phyloP scores from a whole-genome alignment of 2,888 invertebrate species.

The Hylaea fasciaria region DNA sequence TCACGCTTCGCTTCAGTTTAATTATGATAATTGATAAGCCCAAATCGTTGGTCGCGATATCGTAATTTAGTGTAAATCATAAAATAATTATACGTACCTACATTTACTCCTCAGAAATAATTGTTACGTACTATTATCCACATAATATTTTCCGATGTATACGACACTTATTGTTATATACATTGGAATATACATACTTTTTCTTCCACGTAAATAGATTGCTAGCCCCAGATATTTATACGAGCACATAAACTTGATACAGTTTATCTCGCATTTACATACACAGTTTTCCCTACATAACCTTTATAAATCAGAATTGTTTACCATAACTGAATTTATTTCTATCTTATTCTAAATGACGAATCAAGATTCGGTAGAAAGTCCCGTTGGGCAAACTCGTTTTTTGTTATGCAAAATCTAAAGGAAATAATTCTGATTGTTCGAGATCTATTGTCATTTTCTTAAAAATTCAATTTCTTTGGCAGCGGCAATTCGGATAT shows the following conservation, averaged over 20 bases:
- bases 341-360: slow-evolving; percentile 32
- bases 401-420: slow-evolving; percentile 15
- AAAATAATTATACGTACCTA: too few relatives aligned
- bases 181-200: slow-evolving; percentile 8
- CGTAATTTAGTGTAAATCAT: too few relatives aligned
- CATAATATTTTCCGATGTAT: too few relatives aligned
- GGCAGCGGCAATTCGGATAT: not conserved
- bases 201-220: slow-evolving; percentile 3
- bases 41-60: too few relatives aligned
- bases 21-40: too few relatives aligned
- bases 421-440: slow-evolving; percentile 7
- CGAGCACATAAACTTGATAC: slow-evolving; percentile 12
- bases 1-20: too few relatives aligned
- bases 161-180: too few relatives aligned
- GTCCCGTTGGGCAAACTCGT: slow-evolving; percentile 23
- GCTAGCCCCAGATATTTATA: not conserved
- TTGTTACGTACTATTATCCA: too few relatives aligned
- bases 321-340: slow-evolving; percentile 32
- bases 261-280: slow-evolving; percentile 24
- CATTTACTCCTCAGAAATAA: too few relatives aligned
- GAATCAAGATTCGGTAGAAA: slow-evolving; percentile 18
- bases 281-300: slow-evolving; percentile 21
- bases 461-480: slow-evolving; percentile 5
- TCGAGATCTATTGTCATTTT: slow-evolving; percentile 13
- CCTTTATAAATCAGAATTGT: slow-evolving; percentile 33